Evolutionary conservation across 2,113 vertebrate genomes (phyloP), one percentile per base, ranked within the genome.

Genomic region (Sceloporus tristichus): DNA sequence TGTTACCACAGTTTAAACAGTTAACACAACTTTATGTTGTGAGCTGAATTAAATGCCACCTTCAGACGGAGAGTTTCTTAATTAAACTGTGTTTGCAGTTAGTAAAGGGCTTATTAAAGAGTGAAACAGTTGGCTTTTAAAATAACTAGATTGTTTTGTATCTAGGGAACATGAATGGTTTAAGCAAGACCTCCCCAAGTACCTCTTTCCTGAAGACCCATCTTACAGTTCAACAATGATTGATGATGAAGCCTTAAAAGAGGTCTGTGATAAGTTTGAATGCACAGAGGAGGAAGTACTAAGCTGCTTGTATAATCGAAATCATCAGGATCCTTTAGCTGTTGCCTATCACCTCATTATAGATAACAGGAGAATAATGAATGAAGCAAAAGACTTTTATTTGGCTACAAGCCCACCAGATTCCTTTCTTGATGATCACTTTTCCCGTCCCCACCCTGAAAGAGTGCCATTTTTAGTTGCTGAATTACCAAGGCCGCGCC

Each of bases 351-450:
- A 99, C 91, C 98, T 99, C 85, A 99, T 99, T 92, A 99, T 99
- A 92, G 99, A 99, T 97, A 99, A 99, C 85, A 98, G 99, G 18
- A 98, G 99, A 94, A 99, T 99, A 96, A 99, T 99, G 99, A 99
- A 97, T 0, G 98, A 99, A 94, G 99, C 99, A 89, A 99, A 99
- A 96, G 99, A 99, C 92, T 99, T 99, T 94, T 99, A 99, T 94
- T 93, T 99, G 96, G 99, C 99, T 1, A 98, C 98, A 70, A 99
- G 98, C 92, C 98, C 99, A 0, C 98, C 98, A 0, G 98, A 99
- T 97, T 98, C 98, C 59, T 99, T 99, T 89, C 97, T 99, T 13
- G 99, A 99, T 18, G 99, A 99, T 93, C 93, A 98, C 56, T 95
- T 97, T 19, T 90, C 97, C 92, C 98, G 98, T 40, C 98, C 98